Percentiles rank a stretch among this genome's conserved stretches.
Evolutionary conservation across 2,797 vertebrate species (phyloP).

Genomic region (Cercopithecus mitis): DNA sequence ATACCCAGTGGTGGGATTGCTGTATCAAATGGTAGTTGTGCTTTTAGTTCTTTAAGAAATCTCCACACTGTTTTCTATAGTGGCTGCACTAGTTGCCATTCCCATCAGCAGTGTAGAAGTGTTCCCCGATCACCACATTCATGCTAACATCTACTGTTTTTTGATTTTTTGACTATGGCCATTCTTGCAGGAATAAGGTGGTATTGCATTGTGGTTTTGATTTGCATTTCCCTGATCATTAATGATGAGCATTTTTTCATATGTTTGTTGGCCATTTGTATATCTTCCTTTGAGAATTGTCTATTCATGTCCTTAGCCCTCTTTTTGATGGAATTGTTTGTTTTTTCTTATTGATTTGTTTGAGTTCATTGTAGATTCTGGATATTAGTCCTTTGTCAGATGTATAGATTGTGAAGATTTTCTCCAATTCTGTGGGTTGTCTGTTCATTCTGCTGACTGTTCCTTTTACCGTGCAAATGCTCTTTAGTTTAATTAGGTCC

Average conservation of each 20-base stretch:
- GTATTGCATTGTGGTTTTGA: background rate
- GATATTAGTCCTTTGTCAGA: background rate
- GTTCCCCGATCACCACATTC: background rate
- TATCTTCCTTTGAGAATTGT: background rate
- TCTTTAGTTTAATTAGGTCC: background rate
- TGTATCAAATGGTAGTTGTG: background rate
- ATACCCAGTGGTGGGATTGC: background rate
- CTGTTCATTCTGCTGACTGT: background rate
- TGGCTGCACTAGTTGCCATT: background rate
- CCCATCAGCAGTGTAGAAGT: background rate
- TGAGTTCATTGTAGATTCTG: background rate
- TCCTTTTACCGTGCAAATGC: background rate
- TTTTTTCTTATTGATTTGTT: background rate
- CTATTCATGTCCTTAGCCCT: background rate
- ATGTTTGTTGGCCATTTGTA: background rate
- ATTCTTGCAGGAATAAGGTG: background rate
- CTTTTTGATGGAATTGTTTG: background rate
- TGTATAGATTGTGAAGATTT: background rate
- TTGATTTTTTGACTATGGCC: background rate
- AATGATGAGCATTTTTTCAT: no score
- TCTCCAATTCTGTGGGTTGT: background rate
- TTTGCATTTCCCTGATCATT: background rate
- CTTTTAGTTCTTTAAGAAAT: background rate
- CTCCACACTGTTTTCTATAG: background rate
- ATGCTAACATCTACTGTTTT: background rate